phyloP scores from a whole-genome alignment of 2,797 vertebrate species.

The Gouania willdenowi region DNA sequence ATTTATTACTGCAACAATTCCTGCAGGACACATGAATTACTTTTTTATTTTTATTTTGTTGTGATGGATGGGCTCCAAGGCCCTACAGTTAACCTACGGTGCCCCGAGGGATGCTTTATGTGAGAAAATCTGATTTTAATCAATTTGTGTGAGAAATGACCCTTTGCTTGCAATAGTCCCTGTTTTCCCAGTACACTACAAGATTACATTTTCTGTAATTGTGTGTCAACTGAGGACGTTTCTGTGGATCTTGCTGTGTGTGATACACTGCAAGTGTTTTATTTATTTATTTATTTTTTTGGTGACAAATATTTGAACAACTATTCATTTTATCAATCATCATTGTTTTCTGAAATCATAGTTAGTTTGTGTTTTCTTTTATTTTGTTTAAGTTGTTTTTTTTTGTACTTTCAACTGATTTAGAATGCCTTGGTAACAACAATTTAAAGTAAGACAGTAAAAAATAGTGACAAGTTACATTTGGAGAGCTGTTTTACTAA shows the following conservation, averaged over 20 bases:
- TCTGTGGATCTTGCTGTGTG: neutral
- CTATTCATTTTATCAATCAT: no score
- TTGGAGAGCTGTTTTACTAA: no score
- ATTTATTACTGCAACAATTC: conserved; percentile 52
- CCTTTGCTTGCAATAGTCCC: conserved; percentile 14
- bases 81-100: conserved; percentile 29
- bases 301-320: no score
- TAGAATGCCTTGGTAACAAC: no score
- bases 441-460: no score
- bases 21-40: conserved; percentile 31
- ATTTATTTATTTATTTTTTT: conserved; percentile 9
- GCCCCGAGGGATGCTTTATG: conserved; percentile 38
- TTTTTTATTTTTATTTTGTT: conserved; percentile 44
- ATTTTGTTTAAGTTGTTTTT: no score
- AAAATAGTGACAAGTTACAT: no score
- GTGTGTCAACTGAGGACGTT: conserved; percentile 12
- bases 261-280: neutral
- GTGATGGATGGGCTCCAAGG: conserved; percentile 50
- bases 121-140: conserved; percentile 38
- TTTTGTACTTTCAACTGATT: no score
- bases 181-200: conserved; percentile 2
- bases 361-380: no score
- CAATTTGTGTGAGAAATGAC: conserved; percentile 28
- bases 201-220: conserved; percentile 4
- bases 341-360: no score